phyloP scores from a whole-genome alignment of 2,113 vertebrate species.

The Poeciliopsis retropinna region DNA sequence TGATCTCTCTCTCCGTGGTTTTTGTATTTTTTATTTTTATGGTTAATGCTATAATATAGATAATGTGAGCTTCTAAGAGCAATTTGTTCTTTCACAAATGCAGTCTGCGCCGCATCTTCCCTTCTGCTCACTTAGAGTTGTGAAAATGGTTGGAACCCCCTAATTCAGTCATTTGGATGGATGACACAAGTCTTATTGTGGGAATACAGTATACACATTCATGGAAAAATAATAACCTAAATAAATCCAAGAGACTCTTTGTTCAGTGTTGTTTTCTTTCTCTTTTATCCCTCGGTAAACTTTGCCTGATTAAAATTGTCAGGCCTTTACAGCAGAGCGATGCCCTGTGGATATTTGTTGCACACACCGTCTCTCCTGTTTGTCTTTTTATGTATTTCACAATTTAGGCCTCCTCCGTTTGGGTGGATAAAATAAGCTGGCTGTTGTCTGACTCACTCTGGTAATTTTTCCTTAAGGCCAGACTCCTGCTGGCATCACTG shows the following conservation, averaged over 20 bases:
- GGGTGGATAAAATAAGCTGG: constrained; percentile 21
- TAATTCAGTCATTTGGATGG: neutral
- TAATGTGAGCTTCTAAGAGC: too few relatives aligned
- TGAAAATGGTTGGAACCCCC: neutral
- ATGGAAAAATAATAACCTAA: constrained; percentile 2
- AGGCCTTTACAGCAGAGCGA: constrained; percentile 4
- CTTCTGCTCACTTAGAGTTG: neutral
- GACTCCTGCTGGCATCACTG: constrained; percentile 34
- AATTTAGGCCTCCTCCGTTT: neutral
- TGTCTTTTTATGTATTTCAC: neutral
- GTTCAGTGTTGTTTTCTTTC: constrained; percentile 21
- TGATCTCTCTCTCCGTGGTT: too few relatives aligned
- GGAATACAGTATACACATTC: neutral
- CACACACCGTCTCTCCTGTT: neutral
- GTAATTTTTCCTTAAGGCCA: constrained; percentile 13
- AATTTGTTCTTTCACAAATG: too few relatives aligned
- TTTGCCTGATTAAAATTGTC: neutral
- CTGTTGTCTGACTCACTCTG: constrained; percentile 38
- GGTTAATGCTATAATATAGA: too few relatives aligned
- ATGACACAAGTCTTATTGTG: neutral
- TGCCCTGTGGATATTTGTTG: neutral
- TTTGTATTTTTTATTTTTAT: too few relatives aligned
- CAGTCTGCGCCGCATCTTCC: too few relatives aligned
- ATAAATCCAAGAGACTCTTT: neutral
- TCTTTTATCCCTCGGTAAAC: constrained; percentile 24